Base-by-base conservation (phyloP, 2,888 invertebrate species). In the Erpobdella octoculata region DNA sequence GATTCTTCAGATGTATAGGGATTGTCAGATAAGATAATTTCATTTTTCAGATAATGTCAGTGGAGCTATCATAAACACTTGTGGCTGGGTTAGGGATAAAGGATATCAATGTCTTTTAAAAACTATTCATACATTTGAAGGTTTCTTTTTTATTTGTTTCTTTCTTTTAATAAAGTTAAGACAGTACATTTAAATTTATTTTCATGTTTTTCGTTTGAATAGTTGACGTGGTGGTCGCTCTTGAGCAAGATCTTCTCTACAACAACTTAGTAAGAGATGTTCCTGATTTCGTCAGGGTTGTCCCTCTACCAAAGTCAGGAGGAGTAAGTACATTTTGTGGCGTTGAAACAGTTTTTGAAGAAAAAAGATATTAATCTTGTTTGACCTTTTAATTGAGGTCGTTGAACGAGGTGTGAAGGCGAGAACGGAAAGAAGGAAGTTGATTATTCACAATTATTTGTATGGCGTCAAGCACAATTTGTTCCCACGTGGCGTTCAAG, bases 51-150 rank as follows among this genome's bases (percentile, higher is more conserved):
- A 83, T 8, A 82, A 82, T 74, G 77, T 80, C 9, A 84, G 85
- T 2, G 98, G 98, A 0, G 90, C 92, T 2, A 89, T 98, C 41
- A 93, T 98, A 76, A 98, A 98, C 83, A 97, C 97, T 0, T 94
- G 95, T 78, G 97, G 97, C 0, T 98, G 95, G 95, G 89, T 96
- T 1, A 93, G 94, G 83, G 91, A 89, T 0, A 89, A 87, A 0
- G 97, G 96, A 0, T 97, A 94, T 83, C 89, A 89, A 78, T 87
- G 91, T 71, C 76, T 98, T 15, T 88, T 91, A 2, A 91, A 92
- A 78, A 89, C 92, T 0, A 93, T 94, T 0, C 90, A 92, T 78
- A 90, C 92, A 0, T 97, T 97, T 84, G 93, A 95, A 86, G 94
- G 82, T 83, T 74, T 71, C 70, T 65, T 8, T 31, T 66, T 21